A percentile compares a stretch with the other conserved stretches of the same genome.
phyloP scores from a whole-genome alignment of 2,113 vertebrate species.

The Copsychus sechellarum region DNA sequence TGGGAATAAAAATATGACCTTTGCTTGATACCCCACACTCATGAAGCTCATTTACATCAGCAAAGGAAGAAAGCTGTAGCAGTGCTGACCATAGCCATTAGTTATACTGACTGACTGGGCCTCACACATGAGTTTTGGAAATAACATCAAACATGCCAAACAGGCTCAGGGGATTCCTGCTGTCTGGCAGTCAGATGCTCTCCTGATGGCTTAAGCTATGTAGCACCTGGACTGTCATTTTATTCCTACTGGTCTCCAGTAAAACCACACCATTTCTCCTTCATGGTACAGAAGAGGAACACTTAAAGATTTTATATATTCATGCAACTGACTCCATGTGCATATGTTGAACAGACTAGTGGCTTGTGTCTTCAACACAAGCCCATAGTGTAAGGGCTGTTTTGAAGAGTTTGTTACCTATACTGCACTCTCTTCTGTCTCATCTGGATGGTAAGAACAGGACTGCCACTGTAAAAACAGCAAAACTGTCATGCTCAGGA shows the following conservation, averaged over 20 bases:
- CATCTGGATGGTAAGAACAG: neutral
- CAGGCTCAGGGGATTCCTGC: neutral
- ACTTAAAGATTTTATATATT: neutral
- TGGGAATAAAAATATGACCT: neutral
- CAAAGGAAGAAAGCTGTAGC: neutral
- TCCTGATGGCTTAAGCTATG: neutral
- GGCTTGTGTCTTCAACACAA: neutral
- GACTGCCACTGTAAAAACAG: neutral
- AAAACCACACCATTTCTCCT: neutral
- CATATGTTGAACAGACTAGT: neutral
- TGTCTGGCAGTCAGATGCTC: neutral
- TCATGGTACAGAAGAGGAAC: neutral
- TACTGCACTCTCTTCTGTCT: neutral
- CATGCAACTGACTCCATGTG: neutral
- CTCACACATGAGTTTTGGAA: neutral
- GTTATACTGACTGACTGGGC: neutral
- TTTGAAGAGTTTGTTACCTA: neutral
- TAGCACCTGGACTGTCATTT: neutral
- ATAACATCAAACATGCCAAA: neutral
- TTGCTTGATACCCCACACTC: neutral
- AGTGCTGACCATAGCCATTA: neutral
- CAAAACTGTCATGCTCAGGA: neutral
- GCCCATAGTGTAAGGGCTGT: neutral
- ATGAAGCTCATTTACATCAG: neutral
- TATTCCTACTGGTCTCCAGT: neutral